These are phyloP conservation scores for Climacteris rufus DNA, from an alignment of 2,113 vertebrate species.

Conservation along the genomic window DNA sequence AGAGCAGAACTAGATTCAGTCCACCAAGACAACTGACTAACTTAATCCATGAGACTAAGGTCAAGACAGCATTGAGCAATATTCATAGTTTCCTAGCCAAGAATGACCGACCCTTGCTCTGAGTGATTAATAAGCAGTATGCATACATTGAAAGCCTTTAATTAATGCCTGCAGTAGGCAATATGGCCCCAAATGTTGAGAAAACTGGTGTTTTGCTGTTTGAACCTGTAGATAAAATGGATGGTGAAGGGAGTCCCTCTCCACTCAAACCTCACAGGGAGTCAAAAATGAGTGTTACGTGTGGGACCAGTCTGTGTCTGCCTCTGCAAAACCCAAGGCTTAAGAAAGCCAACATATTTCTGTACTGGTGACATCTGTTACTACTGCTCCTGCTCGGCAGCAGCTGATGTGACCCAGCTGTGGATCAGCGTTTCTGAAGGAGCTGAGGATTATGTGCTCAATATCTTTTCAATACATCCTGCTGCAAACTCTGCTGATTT, in stretches of 20 bases:
- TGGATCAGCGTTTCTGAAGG: slow-evolving; percentile 1
- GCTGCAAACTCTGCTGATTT: background rate
- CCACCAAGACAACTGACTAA: background rate
- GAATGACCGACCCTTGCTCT: background rate
- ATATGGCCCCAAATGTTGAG: background rate
- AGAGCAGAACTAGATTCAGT: background rate
- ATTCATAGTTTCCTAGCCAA: background rate
- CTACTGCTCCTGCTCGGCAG: background rate
- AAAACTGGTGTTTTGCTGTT: background rate
- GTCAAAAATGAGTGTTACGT: background rate
- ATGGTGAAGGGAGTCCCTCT: background rate
- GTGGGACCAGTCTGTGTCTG: background rate
- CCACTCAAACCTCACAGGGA: background rate
- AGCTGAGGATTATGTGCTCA: slow-evolving; percentile 15
- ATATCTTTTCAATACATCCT: slow-evolving; percentile 26
- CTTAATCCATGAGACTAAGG: background rate
- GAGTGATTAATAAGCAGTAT: background rate
- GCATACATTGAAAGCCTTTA: background rate
- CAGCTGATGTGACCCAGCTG: slow-evolving; percentile 50
- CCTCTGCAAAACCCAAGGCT: background rate
- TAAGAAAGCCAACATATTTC: background rate
- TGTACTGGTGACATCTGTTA: slow-evolving; percentile 11
- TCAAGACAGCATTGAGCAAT: slow-evolving; percentile 19
- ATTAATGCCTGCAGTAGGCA: background rate
- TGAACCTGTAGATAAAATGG: background rate